These are phyloP conservation scores for Lucifuga dentata DNA, from an alignment of 2,113 vertebrate genomes.

Conservation along the genomic window DNA sequence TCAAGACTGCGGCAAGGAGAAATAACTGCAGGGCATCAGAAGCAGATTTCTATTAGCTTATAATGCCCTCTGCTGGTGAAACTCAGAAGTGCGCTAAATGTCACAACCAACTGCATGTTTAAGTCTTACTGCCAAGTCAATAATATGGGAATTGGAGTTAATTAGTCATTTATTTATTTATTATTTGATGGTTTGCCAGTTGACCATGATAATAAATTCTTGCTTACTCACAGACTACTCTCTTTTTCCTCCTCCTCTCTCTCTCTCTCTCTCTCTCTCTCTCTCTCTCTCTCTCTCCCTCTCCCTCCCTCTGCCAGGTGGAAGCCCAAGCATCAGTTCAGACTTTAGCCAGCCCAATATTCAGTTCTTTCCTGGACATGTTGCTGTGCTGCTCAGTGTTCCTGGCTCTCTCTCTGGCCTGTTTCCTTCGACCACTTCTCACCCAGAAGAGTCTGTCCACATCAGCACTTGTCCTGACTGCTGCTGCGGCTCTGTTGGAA, in stretches of 20 bases:
- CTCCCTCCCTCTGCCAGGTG: conserved; percentile 67
- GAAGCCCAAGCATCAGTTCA: conserved; percentile 83
- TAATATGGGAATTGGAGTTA: neutral
- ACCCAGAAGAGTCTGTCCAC: conserved; percentile 74
- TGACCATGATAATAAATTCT: no score
- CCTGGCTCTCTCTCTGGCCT: conserved; percentile 91
- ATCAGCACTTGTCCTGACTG: conserved; percentile 83
- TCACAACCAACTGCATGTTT: neutral
- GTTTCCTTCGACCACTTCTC: conserved; percentile 89
- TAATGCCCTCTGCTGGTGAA: conserved; percentile 73
- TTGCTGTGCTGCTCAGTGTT: conserved; percentile 91
- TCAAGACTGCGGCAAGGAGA: conserved; percentile 76
- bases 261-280: neutral
- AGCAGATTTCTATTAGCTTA: conserved; percentile 40
- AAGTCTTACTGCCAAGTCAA: neutral
- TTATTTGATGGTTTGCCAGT: neutral
- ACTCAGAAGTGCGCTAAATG: conserved; percentile 33
- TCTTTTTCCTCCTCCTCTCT: neutral
- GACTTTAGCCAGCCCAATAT: conserved; percentile 94
- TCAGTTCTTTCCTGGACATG: conserved; percentile 96
- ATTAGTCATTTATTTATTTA: neutral
- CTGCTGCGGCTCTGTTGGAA: conserved; percentile 86
- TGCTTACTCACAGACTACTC: no score
- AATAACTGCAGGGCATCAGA: conserved; percentile 62
- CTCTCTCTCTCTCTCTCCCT: neutral